phyloP scores from a whole-genome alignment of 1,140 invertebrate species.

The Tribolium madens region DNA sequence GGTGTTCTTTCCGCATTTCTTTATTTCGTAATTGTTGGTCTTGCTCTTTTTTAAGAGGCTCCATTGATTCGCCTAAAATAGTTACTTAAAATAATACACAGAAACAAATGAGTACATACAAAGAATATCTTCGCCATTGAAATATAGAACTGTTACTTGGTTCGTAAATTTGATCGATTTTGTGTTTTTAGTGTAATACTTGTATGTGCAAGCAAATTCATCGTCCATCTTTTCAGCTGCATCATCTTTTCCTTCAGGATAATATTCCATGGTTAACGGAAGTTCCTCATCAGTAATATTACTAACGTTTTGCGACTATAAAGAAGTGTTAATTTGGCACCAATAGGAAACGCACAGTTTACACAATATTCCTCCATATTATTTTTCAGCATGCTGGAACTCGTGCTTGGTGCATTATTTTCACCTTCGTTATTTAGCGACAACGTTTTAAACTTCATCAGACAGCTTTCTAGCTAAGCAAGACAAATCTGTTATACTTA shows the following conservation, averaged over 20 bases:
- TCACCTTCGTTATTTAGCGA: constrained; percentile 15
- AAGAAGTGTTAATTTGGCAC: not conserved
- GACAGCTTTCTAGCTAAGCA: constrained; percentile 13
- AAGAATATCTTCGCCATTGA: constrained; percentile 59
- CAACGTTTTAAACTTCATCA: constrained; percentile 1
- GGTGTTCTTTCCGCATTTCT: constrained; percentile 60
- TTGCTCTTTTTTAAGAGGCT: constrained; percentile 62
- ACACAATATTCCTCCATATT: constrained; percentile 2
- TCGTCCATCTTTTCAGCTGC: not conserved
- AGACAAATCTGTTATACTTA: not conserved
- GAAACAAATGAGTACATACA: constrained; percentile 1
- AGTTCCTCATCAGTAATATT: not conserved
- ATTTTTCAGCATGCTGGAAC: not conserved
- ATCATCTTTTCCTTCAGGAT: not conserved
- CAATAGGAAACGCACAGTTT: not conserved
- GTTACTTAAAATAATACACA: constrained; percentile 15
- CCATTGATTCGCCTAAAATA: constrained; percentile 54
- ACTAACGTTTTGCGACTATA: not conserved
- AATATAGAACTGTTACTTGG: constrained; percentile 61
- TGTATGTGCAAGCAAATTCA: constrained; percentile 38
- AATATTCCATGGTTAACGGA: constrained; percentile 10
- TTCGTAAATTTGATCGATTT: constrained; percentile 61
- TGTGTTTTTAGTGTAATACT: constrained; percentile 56
- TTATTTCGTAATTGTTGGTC: constrained; percentile 62
- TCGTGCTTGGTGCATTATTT: not conserved